These are phyloP conservation scores for Aphodius sticticus DNA, from an alignment of 2,888 invertebrate genomes.

Conservation along the genomic window DNA sequence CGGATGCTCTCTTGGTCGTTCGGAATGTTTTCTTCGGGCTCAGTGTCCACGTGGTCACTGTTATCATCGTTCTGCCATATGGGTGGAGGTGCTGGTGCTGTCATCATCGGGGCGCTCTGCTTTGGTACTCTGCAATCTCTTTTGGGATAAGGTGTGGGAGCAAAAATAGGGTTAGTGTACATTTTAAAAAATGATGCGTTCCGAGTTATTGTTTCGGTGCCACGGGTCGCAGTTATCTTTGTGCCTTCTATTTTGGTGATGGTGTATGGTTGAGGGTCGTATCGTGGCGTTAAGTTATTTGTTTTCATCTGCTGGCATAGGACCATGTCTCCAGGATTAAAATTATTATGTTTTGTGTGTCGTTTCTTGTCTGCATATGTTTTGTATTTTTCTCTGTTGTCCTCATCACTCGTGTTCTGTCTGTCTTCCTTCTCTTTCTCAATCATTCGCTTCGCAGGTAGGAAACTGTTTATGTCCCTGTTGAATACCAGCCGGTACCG, in stretches of 20 bases:
- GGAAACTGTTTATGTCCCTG: constrained; percentile 13
- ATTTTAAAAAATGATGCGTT: background rate
- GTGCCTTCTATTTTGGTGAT: background rate
- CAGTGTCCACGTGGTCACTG: no score
- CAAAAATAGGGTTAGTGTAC: background rate
- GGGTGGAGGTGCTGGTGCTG: background rate
- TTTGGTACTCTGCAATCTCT: background rate
- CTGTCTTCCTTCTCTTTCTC: no score
- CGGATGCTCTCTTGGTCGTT: no score
- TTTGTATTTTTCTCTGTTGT: background rate
- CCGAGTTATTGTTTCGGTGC: background rate
- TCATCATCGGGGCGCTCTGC: background rate
- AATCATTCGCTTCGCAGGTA: background rate
- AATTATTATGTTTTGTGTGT: background rate
- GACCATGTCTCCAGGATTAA: background rate
- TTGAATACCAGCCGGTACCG: constrained; percentile 5
- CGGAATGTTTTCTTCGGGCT: no score
- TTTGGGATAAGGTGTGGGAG: no score
- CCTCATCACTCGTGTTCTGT: no score
- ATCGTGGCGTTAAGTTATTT: background rate
- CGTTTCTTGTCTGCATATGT: background rate
- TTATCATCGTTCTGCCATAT: no score
- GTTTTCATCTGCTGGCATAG: background rate
- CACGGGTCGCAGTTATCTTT: background rate
- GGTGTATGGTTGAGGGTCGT: background rate